Conservation (phyloP, 2,888 invertebrate species). For the Apodemia zela region DNA sequence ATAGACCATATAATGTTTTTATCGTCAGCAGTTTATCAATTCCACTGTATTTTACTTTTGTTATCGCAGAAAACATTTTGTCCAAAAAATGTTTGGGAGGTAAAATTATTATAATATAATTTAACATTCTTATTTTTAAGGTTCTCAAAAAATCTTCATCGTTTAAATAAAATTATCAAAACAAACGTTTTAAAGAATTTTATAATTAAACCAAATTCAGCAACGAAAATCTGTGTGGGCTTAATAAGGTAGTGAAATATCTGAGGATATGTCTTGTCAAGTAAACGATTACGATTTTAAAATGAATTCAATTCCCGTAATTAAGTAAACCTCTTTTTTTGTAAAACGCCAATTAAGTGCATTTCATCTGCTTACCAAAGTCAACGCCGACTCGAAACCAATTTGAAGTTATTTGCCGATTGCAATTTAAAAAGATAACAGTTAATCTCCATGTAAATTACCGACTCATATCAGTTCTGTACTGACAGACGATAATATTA, state of each 20-base stretch:
- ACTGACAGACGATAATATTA: slow-evolving; percentile 53
- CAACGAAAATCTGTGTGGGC: slow-evolving; percentile 22
- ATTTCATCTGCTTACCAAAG: slow-evolving; percentile 13
- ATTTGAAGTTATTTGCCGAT: slow-evolving; percentile 23
- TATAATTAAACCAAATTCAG: slow-evolving; percentile 15
- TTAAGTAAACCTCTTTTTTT: slow-evolving; percentile 23
- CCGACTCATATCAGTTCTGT: slow-evolving; percentile 14
- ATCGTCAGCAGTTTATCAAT: too few species aligned
- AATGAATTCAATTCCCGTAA: slow-evolving; percentile 9
- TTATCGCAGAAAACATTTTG: too few species aligned
- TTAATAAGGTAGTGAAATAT: slow-evolving; percentile 26
- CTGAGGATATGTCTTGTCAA: slow-evolving; percentile 22
- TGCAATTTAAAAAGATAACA: slow-evolving; percentile 20
- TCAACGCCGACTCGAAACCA: slow-evolving; percentile 15
- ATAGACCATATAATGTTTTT: too few species aligned
- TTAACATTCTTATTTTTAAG: neutral
- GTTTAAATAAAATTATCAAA: neutral
- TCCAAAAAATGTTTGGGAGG: too few species aligned
- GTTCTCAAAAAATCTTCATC: neutral
- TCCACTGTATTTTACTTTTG: too few species aligned
- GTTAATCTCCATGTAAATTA: slow-evolving; percentile 33
- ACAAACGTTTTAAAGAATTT: slow-evolving; percentile 13
- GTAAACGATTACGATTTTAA: slow-evolving; percentile 19
- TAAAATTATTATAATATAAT: too few species aligned
- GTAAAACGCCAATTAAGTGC: slow-evolving; percentile 30